Conservation (phyloP, 2,797 vertebrate species). For the Sebastes hubbsi region DNA sequence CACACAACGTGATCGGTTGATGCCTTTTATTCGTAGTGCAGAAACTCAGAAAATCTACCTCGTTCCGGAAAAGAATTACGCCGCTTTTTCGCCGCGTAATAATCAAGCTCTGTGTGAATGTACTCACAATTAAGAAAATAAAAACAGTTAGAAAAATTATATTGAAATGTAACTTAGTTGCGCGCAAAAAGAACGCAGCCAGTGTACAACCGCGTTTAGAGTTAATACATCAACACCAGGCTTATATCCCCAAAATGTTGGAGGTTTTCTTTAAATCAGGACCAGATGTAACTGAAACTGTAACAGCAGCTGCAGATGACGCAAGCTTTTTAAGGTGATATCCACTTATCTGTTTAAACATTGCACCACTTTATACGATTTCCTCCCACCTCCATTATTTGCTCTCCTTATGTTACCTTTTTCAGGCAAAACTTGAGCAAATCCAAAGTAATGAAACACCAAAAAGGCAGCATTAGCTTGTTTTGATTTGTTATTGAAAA, state of each 20-base stretch:
- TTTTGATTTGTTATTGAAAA: not conserved
- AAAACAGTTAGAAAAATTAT: too few species aligned
- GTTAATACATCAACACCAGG: not conserved
- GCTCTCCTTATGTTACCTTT: not conserved
- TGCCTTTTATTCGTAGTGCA: too few species aligned
- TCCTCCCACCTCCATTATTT: not conserved
- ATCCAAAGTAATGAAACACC: not conserved
- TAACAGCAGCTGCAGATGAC: not conserved
- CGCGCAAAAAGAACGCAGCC: too few species aligned
- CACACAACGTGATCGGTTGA: too few species aligned
- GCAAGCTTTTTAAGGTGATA: not conserved
- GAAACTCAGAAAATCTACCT: too few species aligned
- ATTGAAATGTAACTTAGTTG: too few species aligned
- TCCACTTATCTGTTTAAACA: not conserved
- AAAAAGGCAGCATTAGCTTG: not conserved
- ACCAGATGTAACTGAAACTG: not conserved
- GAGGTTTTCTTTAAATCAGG: not conserved
- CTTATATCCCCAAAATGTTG: not conserved
- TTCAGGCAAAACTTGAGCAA: not conserved
- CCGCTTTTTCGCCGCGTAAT: too few species aligned
- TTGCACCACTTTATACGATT: not conserved
- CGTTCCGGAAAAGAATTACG: too few species aligned
- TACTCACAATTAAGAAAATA: too few species aligned
- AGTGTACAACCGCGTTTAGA: accelerated
- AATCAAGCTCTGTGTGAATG: too few species aligned